Evolutionary conservation across 2,113 vertebrate species (phyloP).

Genomic region (Tachysurus fulvidraco): DNA sequence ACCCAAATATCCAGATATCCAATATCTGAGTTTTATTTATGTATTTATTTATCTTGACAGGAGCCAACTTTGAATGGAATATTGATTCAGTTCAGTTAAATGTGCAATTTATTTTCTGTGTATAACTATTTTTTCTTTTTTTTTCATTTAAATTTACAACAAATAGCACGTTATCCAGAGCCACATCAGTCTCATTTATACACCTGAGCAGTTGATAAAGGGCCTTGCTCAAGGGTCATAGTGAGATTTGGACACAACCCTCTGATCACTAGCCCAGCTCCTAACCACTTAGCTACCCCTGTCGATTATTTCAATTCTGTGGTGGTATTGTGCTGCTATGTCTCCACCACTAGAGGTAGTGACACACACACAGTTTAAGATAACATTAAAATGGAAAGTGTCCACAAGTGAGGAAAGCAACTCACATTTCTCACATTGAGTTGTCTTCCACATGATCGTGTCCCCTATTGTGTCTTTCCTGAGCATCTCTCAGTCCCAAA

Average conservation of each 20-base stretch:
- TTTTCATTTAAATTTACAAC: too few relatives aligned
- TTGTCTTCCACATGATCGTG: background rate
- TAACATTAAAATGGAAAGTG: background rate
- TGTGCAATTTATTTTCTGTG: background rate
- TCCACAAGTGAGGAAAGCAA: background rate
- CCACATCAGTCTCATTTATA: too few relatives aligned
- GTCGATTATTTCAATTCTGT: background rate
- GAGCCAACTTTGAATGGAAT: background rate
- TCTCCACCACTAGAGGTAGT: conserved; percentile 56
- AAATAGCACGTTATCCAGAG: too few relatives aligned
- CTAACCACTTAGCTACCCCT: too few relatives aligned
- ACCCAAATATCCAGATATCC: background rate
- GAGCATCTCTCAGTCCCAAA: background rate
- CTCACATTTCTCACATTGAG: background rate
- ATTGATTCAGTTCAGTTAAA: background rate
- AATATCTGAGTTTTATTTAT: background rate
- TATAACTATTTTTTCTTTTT: too few relatives aligned
- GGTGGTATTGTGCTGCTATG: conserved; percentile 15
- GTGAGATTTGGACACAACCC: too few relatives aligned
- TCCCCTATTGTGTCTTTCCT: background rate
- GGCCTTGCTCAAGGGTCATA: too few relatives aligned
- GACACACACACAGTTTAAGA: conserved; percentile 37
- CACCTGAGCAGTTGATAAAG: too few relatives aligned
- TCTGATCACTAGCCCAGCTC: too few relatives aligned
- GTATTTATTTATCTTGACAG: background rate